These are phyloP conservation scores for Aleadryas rufinucha DNA, from an alignment of 2,113 vertebrate species.

Conservation along the genomic window DNA sequence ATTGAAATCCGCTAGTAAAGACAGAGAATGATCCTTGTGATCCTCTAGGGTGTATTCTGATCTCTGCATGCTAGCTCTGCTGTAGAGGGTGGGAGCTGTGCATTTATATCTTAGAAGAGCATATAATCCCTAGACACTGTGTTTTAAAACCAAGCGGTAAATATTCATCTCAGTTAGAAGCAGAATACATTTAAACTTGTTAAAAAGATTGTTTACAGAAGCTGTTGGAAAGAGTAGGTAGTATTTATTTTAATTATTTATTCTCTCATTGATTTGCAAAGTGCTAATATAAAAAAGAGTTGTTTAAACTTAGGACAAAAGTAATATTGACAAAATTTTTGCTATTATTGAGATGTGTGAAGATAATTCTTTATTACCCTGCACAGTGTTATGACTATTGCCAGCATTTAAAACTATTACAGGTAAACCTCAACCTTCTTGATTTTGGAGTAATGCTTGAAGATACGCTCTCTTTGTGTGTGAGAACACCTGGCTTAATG, in stretches of 20 bases:
- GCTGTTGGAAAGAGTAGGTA: not conserved
- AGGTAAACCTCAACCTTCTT: not conserved
- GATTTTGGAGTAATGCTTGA: not conserved
- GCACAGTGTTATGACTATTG: not conserved
- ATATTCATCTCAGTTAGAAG: not conserved
- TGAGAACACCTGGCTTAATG: not conserved
- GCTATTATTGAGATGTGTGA: not conserved
- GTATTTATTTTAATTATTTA: constrained; percentile 16
- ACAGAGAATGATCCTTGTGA: not conserved
- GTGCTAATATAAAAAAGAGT: not conserved
- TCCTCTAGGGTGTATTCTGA: not conserved
- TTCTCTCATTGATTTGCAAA: constrained; percentile 4
- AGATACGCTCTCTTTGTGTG: not conserved
- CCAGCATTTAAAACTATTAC: not conserved
- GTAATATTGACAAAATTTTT: not conserved
- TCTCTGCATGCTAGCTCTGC: not conserved
- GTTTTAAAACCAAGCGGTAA: constrained; percentile 27
- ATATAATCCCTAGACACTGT: not conserved
- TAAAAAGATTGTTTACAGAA: constrained; percentile 21
- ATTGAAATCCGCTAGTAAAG: constrained; percentile 63
- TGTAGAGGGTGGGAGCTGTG: not conserved
- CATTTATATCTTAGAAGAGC: not conserved
- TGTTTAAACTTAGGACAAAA: not conserved
- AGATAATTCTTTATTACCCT: not conserved
- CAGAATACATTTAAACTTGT: not conserved